Evolutionary conservation across 2,888 invertebrate genomes (phyloP).

Genomic region (Drosophila parthenogenetica): DNA sequence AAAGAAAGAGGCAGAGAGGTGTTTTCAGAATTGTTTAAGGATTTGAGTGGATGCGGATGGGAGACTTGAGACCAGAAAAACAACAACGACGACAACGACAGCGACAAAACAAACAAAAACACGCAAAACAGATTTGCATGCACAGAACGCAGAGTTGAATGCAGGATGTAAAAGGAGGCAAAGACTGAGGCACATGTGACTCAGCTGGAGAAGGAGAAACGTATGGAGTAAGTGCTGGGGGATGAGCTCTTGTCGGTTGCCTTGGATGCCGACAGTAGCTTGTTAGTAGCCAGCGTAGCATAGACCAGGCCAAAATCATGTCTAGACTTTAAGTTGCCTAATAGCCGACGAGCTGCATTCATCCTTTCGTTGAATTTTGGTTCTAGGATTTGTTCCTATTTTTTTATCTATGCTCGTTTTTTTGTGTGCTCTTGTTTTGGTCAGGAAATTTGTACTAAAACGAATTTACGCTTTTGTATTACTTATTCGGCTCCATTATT

Average conservation of each 20-base stretch:
- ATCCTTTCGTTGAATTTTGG: conserved; percentile 53
- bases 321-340: conserved; percentile 79
- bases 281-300: conserved; percentile 50
- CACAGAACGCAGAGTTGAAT: conserved; percentile 60
- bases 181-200: conserved; percentile 44
- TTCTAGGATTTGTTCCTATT: conserved; percentile 28
- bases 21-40: conserved; percentile 1
- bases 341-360: conserved; percentile 58
- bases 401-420: conserved; percentile 19
- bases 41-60: background rate
- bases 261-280: conserved; percentile 76
- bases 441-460: conserved; percentile 70
- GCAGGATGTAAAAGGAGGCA: conserved; percentile 18
- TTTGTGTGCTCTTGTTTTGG: conserved; percentile 22
- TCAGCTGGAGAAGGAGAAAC: background rate
- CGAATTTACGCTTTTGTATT: conserved; percentile 75
- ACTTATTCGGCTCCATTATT: conserved; percentile 76
- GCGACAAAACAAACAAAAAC: conserved; percentile 64
- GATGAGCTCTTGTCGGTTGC: conserved; percentile 56
- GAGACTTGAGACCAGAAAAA: conserved; percentile 26
- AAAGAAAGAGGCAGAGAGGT: conserved; percentile 14
- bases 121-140: conserved; percentile 75
- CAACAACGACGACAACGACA: conserved; percentile 28
- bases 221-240: background rate
- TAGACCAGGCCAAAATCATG: conserved; percentile 32